A percentile compares a stretch with the other conserved stretches of the same genome.
phyloP scores from a whole-genome alignment of 2,797 vertebrate species.

The Sciurus carolinensis region DNA sequence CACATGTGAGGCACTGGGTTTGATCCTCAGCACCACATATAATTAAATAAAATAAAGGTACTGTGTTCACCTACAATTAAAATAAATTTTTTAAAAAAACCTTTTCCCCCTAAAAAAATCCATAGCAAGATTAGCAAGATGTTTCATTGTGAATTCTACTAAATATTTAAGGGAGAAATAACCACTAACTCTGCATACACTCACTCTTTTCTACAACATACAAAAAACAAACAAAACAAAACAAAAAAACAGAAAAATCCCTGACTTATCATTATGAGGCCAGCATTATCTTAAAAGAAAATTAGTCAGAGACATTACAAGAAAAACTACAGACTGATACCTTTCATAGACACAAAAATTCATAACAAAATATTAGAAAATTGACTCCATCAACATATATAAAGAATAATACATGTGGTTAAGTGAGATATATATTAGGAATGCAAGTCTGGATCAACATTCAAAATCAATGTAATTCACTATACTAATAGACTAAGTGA shows the following conservation, averaged over 20 bases:
- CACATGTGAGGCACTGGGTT: too few species aligned
- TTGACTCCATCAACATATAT: neutral
- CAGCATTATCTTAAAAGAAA: neutral
- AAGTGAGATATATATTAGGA: conserved; percentile 1
- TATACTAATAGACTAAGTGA: conserved; percentile 9
- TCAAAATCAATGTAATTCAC: conserved; percentile 49
- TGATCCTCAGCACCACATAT: too few species aligned
- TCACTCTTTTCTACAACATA: neutral
- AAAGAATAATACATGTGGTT: conserved; percentile 33
- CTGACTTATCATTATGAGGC: neutral
- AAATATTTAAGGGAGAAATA: conserved; percentile 17
- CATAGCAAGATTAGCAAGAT: neutral
- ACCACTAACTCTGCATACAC: neutral
- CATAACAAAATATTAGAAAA: conserved; percentile 11
- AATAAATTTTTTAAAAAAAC: neutral
- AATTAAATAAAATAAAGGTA: too few species aligned
- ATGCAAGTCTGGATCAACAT: neutral
- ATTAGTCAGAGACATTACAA: too few species aligned
- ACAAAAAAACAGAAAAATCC: neutral
- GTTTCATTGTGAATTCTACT: neutral
- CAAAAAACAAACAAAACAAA: neutral
- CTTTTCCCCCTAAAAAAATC: neutral
- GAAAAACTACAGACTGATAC: neutral
- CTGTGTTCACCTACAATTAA: too few species aligned
- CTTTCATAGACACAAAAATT: neutral